phyloP scores from a whole-genome alignment of 2,888 invertebrate genomes.

The Hartigia nigra region DNA sequence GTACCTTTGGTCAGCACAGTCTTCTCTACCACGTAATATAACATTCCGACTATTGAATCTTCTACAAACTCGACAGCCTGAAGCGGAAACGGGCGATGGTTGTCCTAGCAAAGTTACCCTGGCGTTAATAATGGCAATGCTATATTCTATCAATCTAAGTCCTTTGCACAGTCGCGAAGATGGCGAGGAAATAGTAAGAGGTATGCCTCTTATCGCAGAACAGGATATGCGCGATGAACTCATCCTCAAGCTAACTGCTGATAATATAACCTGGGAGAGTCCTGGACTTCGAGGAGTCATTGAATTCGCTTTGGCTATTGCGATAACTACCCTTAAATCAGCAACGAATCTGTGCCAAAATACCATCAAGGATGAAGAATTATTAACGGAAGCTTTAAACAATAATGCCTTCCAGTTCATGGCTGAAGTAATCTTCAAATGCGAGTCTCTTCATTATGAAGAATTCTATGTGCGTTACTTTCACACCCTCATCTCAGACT shows the following conservation, averaged over 20 bases:
- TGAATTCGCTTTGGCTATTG: constrained; percentile 78
- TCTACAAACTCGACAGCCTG: constrained; percentile 53
- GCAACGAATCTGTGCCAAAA: constrained; percentile 70
- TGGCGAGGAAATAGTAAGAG: constrained; percentile 70
- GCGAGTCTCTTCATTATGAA: constrained; percentile 76
- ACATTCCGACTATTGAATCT: constrained; percentile 70
- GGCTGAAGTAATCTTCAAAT: constrained; percentile 78
- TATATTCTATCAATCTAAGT: constrained; percentile 87
- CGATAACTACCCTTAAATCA: constrained; percentile 73
- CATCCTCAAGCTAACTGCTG: constrained; percentile 71
- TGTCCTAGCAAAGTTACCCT: constrained; percentile 83
- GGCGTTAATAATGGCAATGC: constrained; percentile 82
- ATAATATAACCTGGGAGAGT: constrained; percentile 68
- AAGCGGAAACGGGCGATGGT: constrained; percentile 72
- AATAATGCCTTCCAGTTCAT: constrained; percentile 84
- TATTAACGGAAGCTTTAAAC: constrained; percentile 84
- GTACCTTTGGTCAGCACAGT: constrained; percentile 82
- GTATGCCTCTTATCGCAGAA: constrained; percentile 58
- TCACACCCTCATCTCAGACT: constrained; percentile 89
- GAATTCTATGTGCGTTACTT: constrained; percentile 87
- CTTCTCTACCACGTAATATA: constrained; percentile 78
- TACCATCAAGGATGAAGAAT: constrained; percentile 82
- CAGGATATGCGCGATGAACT: constrained; percentile 67
- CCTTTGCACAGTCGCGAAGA: constrained; percentile 80
- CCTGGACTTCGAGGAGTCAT: constrained; percentile 72